Conservation (phyloP, 37 sponge, comb jelly and placozoan species). For the Hexactinellida sp. region DNA sequence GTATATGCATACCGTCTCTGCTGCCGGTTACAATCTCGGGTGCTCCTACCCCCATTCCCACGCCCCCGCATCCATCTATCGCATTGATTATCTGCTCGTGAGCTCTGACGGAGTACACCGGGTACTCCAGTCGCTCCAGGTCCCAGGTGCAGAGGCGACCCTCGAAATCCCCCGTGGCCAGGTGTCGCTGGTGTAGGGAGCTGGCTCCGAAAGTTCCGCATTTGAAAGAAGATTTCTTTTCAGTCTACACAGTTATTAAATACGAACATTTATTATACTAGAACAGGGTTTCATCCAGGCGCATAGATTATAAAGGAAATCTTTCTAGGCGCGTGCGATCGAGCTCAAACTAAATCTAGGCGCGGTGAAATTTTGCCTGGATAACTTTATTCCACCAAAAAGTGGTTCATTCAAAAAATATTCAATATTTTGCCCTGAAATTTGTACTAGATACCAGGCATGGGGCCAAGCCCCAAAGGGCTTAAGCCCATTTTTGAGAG, state of each 20-base stretch:
- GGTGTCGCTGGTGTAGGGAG: slow-evolving; percentile 70
- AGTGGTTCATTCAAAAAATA: no score
- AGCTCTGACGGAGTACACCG: slow-evolving; percentile 76
- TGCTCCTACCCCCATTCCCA: slow-evolving; percentile 98
- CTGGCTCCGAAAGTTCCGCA: slow-evolving; percentile 93
- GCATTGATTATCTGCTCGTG: slow-evolving; percentile 75
- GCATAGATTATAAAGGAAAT: no score
- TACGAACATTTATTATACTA: background rate
- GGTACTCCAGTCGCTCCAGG: slow-evolving; percentile 51
- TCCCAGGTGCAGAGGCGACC: slow-evolving; percentile 93
- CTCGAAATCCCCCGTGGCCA: slow-evolving; percentile 89
- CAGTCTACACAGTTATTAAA: slow-evolving; percentile 39
- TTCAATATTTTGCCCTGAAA: background rate
- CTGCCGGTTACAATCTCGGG: slow-evolving; percentile 97
- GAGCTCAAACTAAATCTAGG: no score
- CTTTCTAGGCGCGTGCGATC: no score
- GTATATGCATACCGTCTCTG: slow-evolving; percentile 90
- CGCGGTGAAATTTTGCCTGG: no score
- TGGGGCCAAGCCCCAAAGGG: no score
- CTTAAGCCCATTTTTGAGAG: no score
- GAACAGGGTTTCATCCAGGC: no score
- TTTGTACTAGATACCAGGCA: background rate
- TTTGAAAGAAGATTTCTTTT: slow-evolving; percentile 71
- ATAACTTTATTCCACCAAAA: no score
- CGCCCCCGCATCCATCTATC: slow-evolving; percentile 87